Evolutionary conservation across 2,797 vertebrate genomes (phyloP).

Genomic region (Garrulus glandarius): DNA sequence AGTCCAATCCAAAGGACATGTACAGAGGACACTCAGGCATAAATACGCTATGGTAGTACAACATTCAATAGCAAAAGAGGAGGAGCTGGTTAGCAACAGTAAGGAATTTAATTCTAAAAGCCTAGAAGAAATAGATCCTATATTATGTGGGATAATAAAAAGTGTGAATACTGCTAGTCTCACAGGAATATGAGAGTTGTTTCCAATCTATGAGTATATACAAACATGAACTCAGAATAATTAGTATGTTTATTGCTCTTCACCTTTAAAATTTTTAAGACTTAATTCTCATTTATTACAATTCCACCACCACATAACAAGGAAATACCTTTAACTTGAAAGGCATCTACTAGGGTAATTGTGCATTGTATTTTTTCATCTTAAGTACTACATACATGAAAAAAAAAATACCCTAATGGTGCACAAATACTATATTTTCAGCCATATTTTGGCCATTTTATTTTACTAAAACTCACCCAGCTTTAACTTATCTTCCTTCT

Average conservation of each 20-base stretch:
- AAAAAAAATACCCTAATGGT: background rate
- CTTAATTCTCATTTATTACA: slow-evolving; percentile 5
- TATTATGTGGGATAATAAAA: background rate
- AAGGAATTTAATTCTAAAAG: slow-evolving; percentile 17
- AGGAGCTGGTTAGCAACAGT: background rate
- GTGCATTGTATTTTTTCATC: slow-evolving; percentile 1
- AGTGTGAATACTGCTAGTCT: background rate
- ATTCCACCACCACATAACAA: background rate
- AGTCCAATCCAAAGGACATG: background rate
- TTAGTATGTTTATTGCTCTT: background rate
- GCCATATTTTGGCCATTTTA: background rate
- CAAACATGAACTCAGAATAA: background rate
- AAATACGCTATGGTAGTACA: background rate
- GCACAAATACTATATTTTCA: background rate
- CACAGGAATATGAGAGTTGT: background rate
- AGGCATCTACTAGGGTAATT: slow-evolving; percentile 37
- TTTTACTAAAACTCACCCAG: background rate
- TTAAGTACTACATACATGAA: background rate
- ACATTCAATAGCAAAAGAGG: background rate
- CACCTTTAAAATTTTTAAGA: background rate
- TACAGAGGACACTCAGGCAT: background rate
- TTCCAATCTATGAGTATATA: background rate
- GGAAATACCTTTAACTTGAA: slow-evolving; percentile 26
- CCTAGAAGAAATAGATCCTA: background rate
- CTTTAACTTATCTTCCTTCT: background rate